phyloP scores from a whole-genome alignment of 1,140 invertebrate genomes.

The Anoplolepis gracilipes region DNA sequence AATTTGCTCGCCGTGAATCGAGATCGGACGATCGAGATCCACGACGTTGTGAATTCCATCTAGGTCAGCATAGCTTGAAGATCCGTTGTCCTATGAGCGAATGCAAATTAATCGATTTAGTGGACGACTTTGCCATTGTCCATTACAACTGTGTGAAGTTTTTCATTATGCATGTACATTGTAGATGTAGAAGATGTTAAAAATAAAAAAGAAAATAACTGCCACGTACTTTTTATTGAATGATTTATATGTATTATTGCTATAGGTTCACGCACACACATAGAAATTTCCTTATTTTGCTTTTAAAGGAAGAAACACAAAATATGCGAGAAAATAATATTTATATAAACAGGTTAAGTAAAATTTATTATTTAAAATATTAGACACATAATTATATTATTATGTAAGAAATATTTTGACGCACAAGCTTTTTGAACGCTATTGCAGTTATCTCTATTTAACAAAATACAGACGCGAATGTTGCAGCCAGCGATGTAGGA shows the following conservation, averaged over 20 bases:
- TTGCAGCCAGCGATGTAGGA: neutral
- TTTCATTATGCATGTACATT: slow-evolving; percentile 55
- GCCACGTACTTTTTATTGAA: neutral
- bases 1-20: slow-evolving; percentile 69
- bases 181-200: slow-evolving; percentile 24
- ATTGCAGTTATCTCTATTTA: slow-evolving; percentile 23
- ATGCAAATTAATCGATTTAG: slow-evolving; percentile 54
- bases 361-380: neutral
- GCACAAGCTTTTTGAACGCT: neutral
- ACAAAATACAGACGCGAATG: neutral
- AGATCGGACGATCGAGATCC: slow-evolving; percentile 62
- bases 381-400: neutral
- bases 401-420: neutral
- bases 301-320: neutral
- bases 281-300: neutral
- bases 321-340: neutral
- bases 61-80: slow-evolving; percentile 57
- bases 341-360: neutral
- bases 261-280: no score
- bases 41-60: slow-evolving; percentile 52
- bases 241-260: slow-evolving; percentile 14
- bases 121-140: slow-evolving; percentile 32
- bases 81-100: slow-evolving; percentile 39
- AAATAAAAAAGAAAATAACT: neutral
- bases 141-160: slow-evolving; percentile 24